Evolutionary conservation across 2,797 vertebrate genomes (phyloP).

Genomic region (Enteromius fasciolatus): DNA sequence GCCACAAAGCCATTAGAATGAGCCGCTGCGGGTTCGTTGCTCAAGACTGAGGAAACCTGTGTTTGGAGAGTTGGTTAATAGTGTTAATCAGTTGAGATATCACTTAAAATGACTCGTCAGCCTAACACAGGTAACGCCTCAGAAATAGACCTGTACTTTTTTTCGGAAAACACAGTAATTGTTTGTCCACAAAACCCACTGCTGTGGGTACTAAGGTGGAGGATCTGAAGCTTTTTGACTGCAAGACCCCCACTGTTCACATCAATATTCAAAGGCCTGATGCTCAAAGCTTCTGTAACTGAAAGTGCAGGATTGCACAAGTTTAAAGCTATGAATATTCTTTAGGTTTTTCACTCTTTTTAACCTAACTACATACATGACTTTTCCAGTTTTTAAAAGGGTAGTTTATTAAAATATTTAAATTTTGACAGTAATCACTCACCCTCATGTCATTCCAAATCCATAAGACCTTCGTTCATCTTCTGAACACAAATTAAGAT

Average conservation of each 20-base stretch:
- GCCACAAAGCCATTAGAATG: slow-evolving; percentile 66
- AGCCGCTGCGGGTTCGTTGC: slow-evolving; percentile 29
- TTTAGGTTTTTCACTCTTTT: not conserved
- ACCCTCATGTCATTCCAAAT: too few species aligned
- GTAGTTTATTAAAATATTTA: too few species aligned
- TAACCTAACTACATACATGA: too few species aligned
- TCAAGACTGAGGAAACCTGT: slow-evolving; percentile 11
- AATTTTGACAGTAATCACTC: too few species aligned
- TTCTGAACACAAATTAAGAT: too few species aligned
- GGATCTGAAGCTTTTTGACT: not conserved
- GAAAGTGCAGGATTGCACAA: not conserved
- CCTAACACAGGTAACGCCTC: not conserved
- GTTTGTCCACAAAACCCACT: too few species aligned
- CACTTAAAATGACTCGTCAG: not conserved
- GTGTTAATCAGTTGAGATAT: slow-evolving; percentile 23
- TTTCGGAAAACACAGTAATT: not conserved
- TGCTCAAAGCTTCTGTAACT: not conserved
- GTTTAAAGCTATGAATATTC: not conserved
- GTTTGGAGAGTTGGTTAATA: slow-evolving; percentile 31
- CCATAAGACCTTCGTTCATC: too few species aligned
- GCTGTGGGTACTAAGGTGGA: not conserved
- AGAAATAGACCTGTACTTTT: not conserved
- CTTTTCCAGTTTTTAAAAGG: too few species aligned
- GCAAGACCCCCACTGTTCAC: not conserved
- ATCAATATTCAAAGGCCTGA: not conserved